Conservation (phyloP, 2,888 invertebrate genomes). For the Ashinkailepas kermadecensis region DNA sequence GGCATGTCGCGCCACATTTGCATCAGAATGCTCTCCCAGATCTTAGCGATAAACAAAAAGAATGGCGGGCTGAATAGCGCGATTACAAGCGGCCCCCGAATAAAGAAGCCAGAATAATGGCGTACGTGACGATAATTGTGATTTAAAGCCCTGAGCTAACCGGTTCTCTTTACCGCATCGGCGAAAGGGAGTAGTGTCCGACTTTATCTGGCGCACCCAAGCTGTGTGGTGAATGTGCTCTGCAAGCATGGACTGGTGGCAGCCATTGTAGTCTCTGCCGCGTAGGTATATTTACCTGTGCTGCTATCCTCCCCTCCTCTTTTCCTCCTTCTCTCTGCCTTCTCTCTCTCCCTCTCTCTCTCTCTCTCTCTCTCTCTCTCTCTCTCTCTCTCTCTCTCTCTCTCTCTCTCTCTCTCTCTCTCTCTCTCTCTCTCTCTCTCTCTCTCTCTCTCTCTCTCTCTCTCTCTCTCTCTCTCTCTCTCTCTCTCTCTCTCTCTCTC, state of each 20-base stretch:
- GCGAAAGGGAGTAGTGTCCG: conserved; percentile 1
- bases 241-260: neutral
- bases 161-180: neutral
- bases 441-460: neutral
- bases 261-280: too few relatives aligned
- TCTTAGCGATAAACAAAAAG: conserved; percentile 10
- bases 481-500: neutral
- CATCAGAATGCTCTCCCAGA: conserved; percentile 7
- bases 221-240: neutral
- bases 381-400: too few relatives aligned
- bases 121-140: conserved; percentile 22
- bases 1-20: neutral
- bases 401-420: neutral
- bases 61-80: neutral
- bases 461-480: neutral
- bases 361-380: too few relatives aligned
- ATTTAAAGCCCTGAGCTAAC: neutral
- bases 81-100: neutral
- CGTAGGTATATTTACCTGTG: too few relatives aligned
- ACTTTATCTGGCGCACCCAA: conserved; percentile 1
- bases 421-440: neutral
- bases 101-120: neutral
- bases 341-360: too few relatives aligned
- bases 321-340: too few relatives aligned
- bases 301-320: too few relatives aligned